phyloP scores from a whole-genome alignment of 2,797 vertebrate genomes.

The Pitangus sulphuratus region DNA sequence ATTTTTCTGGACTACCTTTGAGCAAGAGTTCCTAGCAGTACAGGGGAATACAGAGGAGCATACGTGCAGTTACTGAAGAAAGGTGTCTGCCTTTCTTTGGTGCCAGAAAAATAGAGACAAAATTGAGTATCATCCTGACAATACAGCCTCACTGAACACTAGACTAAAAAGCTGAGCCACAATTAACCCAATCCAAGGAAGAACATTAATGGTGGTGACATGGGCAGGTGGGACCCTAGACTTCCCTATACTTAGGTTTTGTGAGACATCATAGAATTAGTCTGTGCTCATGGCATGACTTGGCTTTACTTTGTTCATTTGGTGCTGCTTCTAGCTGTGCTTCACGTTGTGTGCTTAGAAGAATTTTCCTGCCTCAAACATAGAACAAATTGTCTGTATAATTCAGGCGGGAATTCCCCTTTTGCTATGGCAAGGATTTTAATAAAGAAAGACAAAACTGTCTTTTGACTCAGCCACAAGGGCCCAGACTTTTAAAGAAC shows the following conservation, averaged over 20 bases:
- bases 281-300: background rate
- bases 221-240: background rate
- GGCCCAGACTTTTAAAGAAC: background rate
- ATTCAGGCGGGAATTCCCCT: background rate
- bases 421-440: background rate
- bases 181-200: background rate
- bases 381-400: background rate
- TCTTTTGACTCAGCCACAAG: background rate
- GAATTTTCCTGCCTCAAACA: background rate
- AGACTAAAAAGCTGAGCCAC: background rate
- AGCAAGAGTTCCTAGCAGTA: background rate
- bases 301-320: background rate
- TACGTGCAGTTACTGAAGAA: background rate
- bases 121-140: background rate
- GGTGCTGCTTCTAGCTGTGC: background rate
- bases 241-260: background rate
- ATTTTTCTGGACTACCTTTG: constrained; percentile 14
- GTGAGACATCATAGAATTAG: background rate
- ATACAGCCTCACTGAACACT: background rate
- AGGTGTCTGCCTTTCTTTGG: background rate
- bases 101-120: background rate
- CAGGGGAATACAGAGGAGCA: background rate
- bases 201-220: background rate
- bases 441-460: background rate
- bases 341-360: background rate